Percentiles rank a stretch among this genome's conserved stretches.
These are phyloP conservation scores for Drosophila melanosoma DNA, from an alignment of 2,888 invertebrate genomes.

Conservation along the genomic window DNA sequence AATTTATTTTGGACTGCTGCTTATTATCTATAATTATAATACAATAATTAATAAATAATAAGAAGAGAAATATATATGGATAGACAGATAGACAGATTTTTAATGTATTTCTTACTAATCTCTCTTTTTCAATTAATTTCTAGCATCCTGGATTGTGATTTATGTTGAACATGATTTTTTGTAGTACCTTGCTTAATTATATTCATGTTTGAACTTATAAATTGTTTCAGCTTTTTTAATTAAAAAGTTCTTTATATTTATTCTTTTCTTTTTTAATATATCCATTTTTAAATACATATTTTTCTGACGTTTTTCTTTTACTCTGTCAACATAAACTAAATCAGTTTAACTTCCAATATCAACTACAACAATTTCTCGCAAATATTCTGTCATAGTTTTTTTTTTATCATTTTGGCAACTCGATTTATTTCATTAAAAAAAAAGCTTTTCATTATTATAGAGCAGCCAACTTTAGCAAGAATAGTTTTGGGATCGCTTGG, in stretches of 20 bases:
- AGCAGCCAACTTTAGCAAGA: constrained; percentile 17
- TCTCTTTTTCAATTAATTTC: neutral
- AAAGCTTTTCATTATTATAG: neutral
- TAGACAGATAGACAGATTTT: neutral
- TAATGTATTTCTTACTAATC: neutral
- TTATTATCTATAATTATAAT: neutral
- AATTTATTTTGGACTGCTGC: neutral
- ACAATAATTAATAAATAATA: neutral
- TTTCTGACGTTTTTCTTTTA: neutral
- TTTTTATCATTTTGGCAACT: constrained; percentile 7
- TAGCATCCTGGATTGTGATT: neutral
- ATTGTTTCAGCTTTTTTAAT: neutral
- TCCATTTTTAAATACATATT: neutral
- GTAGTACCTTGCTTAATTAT: neutral
- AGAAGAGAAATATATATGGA: neutral
- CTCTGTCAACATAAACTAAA: neutral
- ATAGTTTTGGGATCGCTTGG: constrained; percentile 3
- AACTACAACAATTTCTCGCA: neutral
- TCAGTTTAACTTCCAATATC: neutral
- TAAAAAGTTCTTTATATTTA: neutral
- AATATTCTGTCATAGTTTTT: neutral
- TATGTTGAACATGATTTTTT: neutral
- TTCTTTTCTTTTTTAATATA: neutral
- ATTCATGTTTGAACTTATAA: neutral
- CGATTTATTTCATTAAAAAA: neutral